phyloP scores from a whole-genome alignment of 23 tunicate genomes.

The Styela plicata region DNA sequence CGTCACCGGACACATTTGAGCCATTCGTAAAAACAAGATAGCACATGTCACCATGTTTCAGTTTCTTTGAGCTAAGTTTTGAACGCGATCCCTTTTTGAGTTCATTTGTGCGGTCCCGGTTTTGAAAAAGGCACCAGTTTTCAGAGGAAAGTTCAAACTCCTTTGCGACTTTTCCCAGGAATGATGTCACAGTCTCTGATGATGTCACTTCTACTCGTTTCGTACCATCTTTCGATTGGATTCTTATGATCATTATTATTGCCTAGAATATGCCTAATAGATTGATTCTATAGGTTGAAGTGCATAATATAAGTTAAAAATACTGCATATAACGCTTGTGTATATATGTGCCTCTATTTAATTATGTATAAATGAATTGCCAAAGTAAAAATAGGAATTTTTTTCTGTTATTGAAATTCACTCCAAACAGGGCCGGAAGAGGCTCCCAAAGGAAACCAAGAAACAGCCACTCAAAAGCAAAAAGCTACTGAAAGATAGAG shows the following conservation, averaged over 20 bases:
- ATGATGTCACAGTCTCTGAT: conserved; percentile 33
- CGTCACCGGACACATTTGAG: conserved; percentile 1
- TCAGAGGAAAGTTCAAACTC: conserved; percentile 14
- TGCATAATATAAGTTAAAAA: no score
- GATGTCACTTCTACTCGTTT: conserved; percentile 51
- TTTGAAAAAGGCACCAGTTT: conserved; percentile 39
- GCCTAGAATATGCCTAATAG: no score
- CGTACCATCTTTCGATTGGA: conserved; percentile 68
- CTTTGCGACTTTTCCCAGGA: conserved; percentile 37
- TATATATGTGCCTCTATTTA: no score
- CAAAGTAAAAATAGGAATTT: no score
- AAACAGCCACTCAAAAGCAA: no score
- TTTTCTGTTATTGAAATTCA: no score
- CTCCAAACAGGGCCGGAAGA: no score
- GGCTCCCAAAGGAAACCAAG: no score
- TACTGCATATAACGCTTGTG: no score
- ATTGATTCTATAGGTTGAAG: no score
- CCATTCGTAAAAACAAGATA: conserved; percentile 10
- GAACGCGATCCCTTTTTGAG: conserved; percentile 27
- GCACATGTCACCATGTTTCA: conserved; percentile 95
- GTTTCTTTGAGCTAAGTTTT: conserved; percentile 34
- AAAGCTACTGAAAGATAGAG: no score
- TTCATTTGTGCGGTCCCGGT: conserved; percentile 29
- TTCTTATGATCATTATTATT: conserved; percentile 69
- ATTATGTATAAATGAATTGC: no score